Percentiles rank a stretch among this genome's conserved stretches.
phyloP scores from a whole-genome alignment of 1,140 invertebrate species.

The Arctopsyche grandis region DNA sequence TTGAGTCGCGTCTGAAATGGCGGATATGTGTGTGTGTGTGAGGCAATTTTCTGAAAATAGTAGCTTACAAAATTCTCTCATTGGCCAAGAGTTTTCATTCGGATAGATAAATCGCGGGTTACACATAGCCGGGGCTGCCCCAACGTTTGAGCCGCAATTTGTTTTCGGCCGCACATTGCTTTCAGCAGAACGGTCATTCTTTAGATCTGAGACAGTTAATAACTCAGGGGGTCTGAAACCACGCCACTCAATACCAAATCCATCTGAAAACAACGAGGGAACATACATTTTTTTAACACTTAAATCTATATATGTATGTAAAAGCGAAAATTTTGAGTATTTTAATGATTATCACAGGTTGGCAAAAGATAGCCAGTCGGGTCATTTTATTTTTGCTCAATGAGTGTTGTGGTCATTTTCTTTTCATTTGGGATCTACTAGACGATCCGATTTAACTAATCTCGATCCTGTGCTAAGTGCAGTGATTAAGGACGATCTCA shows the following conservation, averaged over 20 bases:
- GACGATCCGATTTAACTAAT: too few relatives aligned
- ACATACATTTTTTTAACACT: not conserved
- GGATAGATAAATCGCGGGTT: constrained; percentile 11
- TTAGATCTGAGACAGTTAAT: constrained; percentile 15
- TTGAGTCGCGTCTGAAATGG: not conserved
- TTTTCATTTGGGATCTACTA: too few relatives aligned
- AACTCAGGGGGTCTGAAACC: not conserved
- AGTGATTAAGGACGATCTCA: too few relatives aligned
- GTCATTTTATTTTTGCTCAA: too few relatives aligned
- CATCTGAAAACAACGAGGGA: not conserved
- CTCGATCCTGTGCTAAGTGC: too few relatives aligned
- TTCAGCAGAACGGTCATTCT: constrained; percentile 32
- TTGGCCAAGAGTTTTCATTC: too few relatives aligned
- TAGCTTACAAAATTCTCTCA: not conserved
- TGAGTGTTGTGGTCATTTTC: too few relatives aligned
- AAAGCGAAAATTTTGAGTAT: too few relatives aligned
- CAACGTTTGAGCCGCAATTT: constrained; percentile 35
- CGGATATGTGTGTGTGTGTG: not conserved
- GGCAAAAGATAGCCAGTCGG: too few relatives aligned
- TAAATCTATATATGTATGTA: too few relatives aligned
- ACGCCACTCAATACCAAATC: not conserved
- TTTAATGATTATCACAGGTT: too few relatives aligned
- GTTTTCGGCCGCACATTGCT: constrained; percentile 33
- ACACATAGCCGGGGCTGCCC: not conserved
- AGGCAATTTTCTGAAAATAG: not conserved